A percentile compares a stretch with the other conserved stretches of the same genome.
These are phyloP conservation scores for Prionailurus bengalensis DNA, from an alignment of 2,113 vertebrate genomes.

Conservation along the genomic window DNA sequence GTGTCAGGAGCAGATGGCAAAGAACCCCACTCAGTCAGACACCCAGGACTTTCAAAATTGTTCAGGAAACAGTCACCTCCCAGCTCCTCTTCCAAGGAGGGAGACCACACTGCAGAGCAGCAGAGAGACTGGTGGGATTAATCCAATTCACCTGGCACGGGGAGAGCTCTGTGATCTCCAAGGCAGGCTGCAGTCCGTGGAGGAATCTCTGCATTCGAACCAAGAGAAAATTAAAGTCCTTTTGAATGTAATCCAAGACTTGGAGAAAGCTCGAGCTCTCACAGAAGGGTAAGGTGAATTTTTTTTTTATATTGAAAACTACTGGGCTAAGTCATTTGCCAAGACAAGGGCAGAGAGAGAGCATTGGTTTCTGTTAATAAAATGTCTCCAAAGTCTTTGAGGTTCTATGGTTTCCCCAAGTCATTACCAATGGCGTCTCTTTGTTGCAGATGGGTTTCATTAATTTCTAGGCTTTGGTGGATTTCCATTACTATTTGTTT, in stretches of 20 bases:
- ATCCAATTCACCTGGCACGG: constrained; percentile 85
- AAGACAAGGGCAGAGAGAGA: not conserved
- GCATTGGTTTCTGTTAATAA: not conserved
- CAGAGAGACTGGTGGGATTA: constrained; percentile 81
- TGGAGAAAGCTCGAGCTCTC: constrained; percentile 98
- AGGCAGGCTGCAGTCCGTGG: constrained; percentile 94
- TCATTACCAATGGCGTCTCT: not conserved
- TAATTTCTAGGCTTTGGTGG: not conserved
- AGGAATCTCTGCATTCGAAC: constrained; percentile 96
- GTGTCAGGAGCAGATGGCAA: constrained; percentile 40
- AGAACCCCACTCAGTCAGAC: constrained; percentile 74
- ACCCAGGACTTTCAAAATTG: constrained; percentile 76
- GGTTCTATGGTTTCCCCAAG: constrained; percentile 32
- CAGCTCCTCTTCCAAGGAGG: constrained; percentile 76
- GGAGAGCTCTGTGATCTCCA: constrained; percentile 90
- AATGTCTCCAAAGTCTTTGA: not conserved
- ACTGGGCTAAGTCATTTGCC: constrained; percentile 25
- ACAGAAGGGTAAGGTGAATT: constrained; percentile 94
- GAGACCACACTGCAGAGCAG: constrained; percentile 78
- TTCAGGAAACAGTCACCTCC: constrained; percentile 77
- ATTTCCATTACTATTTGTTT: not conserved
- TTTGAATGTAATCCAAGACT: constrained; percentile 98
- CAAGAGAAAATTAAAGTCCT: constrained; percentile 99
- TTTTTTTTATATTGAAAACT: constrained; percentile 67
- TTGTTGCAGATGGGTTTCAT: not conserved